Evolutionary conservation across 1,140 invertebrate species (phyloP), one percentile per base, ranked within the genome.

Genomic region (Drosophila nigrodunni): DNA sequence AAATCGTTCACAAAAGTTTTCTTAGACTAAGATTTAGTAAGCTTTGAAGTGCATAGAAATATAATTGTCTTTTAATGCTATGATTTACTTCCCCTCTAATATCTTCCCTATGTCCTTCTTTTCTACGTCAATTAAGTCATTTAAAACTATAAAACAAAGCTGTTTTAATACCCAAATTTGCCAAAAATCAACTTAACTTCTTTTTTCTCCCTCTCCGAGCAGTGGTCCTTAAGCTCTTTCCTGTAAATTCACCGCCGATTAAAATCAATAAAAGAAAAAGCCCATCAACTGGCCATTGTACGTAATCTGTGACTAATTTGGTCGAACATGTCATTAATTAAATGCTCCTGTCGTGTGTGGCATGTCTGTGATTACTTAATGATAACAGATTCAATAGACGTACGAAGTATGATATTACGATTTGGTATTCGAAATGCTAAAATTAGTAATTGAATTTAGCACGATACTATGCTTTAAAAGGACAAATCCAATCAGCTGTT

Each of bases 401-500:
- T 49, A 11, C 44, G 8, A 39, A n/a, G 3, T n/a, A 50, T 9
- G 15, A 25, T 21, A 49, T 10, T 43, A 15, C 35, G 43, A 52
- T 44, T 18, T 43, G 39, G 46, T 35, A 65, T 44, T 57, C 34
- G 44, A 4, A 7, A 37, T 18, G 1, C 9, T 18, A 7, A 69
- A 82, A 79, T 86, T 88, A 82, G 66, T 79, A 87, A 86, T 88
- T 82, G 82, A 87, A 82, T 86, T 68, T 55, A 62, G 35, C 44
- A 74, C 69, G 50, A 43, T 49, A 44, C 39, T 30, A 30, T 39
- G 58, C 72, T 64, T 83, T 80, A 70, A 87, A 80, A 77, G 69
- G 62, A 21, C 65, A 68, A 82, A 87, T 80, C 82, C 73, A 87
- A 87, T 88, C 83, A 80, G 74, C 83, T 80, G 83, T 79, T 79